phyloP scores from a whole-genome alignment of 2,888 invertebrate genomes.

The Philhelius pedissequus region DNA sequence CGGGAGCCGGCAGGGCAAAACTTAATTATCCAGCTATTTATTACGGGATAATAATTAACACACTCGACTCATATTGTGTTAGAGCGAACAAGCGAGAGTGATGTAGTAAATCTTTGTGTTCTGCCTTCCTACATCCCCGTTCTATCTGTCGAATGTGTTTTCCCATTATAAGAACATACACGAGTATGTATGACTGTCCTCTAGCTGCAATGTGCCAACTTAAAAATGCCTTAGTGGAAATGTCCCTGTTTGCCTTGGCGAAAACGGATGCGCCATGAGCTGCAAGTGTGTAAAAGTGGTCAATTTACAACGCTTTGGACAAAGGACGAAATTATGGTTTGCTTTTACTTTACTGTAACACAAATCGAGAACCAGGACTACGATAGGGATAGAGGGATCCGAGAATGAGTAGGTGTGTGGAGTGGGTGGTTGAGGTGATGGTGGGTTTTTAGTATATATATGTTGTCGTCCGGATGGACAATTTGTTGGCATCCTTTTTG shows the following conservation, averaged over 20 bases:
- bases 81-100: constrained; percentile 51
- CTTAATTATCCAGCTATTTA: constrained; percentile 68
- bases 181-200: not conserved
- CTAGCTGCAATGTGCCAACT: not conserved
- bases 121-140: not conserved
- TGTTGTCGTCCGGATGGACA: constrained; percentile 39
- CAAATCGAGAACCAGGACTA: not conserved
- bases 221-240: constrained; percentile 34
- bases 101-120: constrained; percentile 62
- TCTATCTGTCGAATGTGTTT: constrained; percentile 28
- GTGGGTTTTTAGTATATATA: constrained; percentile 15
- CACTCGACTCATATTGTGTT: constrained; percentile 55
- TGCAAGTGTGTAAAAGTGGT: constrained; percentile 60
- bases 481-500: constrained; percentile 66
- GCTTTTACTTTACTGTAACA: constrained; percentile 15
- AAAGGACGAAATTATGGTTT: constrained; percentile 50
- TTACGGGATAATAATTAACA: constrained; percentile 68
- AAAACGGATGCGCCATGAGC: constrained; percentile 11
- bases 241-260: constrained; percentile 26
- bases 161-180: constrained; percentile 19
- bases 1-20: constrained; percentile 31
- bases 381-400: not conserved
- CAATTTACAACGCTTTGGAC: constrained; percentile 55
- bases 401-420: not conserved
- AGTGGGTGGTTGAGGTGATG: not conserved